Evolutionary conservation across 1,140 invertebrate species (phyloP), one percentile per base, ranked within the genome.

Genomic region (Diorhabda carinulata): DNA sequence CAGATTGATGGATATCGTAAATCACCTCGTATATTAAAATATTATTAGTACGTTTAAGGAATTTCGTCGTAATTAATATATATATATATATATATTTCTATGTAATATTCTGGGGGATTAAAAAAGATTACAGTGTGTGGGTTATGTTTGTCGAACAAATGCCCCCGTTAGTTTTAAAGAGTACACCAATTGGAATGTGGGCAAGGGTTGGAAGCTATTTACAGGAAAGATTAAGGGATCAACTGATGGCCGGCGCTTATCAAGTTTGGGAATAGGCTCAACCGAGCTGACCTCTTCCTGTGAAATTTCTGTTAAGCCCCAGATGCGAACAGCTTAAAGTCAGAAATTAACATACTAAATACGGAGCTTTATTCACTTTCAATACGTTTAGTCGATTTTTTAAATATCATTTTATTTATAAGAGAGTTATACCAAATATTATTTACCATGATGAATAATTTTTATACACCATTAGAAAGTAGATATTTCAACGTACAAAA

Each of bases 401-500:
- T 25, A 1, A 25, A 25, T 1, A 25, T 25, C 25, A 25, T 25
- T 25, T 25, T 25, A 25, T 25, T 25, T 25, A 1, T 25, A 25
- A 1, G 25, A 25, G 25, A 25, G 1, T 1, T 25, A 1, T 25
- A 25, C 25, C 25, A 25, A 25, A 25, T 25, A 25, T 25, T 25
- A 25, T 25, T 25, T 25, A 25, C 2, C 25, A 25, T 25, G 25
- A 5, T 7, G 41, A 65, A 6, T 57, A 7, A 5, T 40, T 57
- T 40, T 57, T 56, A n/a, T 57, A 57, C 64, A 56, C 43, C 40
- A 8, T 52, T 25, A 42, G 52, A 6, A 57, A 65, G 57, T 65
- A 40, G 52, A 65, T 0, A 25, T 25, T 25, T 25, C 25, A 25
- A 25, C 25, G 25, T 25, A 25, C 25, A 25, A 25, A 25, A 25